A percentile compares a stretch with the other conserved stretches of the same genome.
Evolutionary conservation across 2,113 vertebrate species (phyloP).

Genomic region (Podarcis muralis): DNA sequence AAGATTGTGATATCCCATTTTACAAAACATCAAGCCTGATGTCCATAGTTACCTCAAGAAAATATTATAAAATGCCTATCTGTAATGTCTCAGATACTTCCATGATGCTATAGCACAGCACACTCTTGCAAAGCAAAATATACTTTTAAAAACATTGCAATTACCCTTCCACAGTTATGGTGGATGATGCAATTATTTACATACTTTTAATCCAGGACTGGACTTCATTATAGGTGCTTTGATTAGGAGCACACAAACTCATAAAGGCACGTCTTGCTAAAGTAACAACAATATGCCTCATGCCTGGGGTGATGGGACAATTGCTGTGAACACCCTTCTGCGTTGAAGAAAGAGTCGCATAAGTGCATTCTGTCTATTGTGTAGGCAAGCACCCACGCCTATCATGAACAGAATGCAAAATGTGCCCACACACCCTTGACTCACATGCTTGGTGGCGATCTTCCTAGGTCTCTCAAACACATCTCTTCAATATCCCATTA

Average conservation of each 20-base stretch:
- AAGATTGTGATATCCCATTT: background rate
- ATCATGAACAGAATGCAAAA: background rate
- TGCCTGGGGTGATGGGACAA: background rate
- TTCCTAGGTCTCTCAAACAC: background rate
- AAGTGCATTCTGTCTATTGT: background rate
- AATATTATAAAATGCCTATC: background rate
- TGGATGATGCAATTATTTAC: background rate
- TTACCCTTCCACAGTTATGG: background rate
- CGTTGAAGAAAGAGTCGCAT: background rate
- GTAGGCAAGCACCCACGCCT: background rate
- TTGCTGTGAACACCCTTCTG: background rate
- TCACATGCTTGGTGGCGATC: background rate
- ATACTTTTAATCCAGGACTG: background rate
- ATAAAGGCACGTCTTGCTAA: background rate
- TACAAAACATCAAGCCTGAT: background rate
- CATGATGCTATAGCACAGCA: background rate
- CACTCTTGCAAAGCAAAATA: background rate
- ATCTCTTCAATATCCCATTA: background rate
- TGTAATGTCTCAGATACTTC: background rate
- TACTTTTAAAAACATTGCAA: background rate
- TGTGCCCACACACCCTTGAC: background rate
- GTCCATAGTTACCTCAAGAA: background rate
- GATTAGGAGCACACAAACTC: background rate
- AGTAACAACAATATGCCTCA: background rate
- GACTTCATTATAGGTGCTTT: background rate